A percentile compares a stretch with the other conserved stretches of the same genome.
phyloP scores from a whole-genome alignment of 1,140 invertebrate species.

The Matsumurasca onukii region DNA sequence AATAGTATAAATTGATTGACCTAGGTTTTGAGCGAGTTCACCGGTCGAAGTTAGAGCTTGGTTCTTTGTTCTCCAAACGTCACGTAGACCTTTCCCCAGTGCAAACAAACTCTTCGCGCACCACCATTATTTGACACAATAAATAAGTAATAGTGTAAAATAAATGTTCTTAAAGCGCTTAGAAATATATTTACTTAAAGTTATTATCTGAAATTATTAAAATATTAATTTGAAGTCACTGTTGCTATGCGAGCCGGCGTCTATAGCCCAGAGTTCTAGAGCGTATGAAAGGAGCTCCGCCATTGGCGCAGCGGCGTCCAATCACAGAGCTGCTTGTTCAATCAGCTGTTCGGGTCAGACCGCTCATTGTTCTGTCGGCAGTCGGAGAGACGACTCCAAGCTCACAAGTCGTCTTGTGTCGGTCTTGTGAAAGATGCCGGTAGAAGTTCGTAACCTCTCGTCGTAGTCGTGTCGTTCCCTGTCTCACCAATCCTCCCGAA shows the following conservation, averaged over 20 bases:
- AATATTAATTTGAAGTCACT: too few species aligned
- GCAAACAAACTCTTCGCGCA: too few species aligned
- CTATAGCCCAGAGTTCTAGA: not conserved
- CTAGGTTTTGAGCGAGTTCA: too few species aligned
- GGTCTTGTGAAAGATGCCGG: not conserved
- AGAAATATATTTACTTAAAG: too few species aligned
- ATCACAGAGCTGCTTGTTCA: slow-evolving; percentile 20
- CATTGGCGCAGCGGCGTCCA: slow-evolving; percentile 25
- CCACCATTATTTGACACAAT: too few species aligned
- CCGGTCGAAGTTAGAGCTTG: too few species aligned
- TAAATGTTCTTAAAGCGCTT: too few species aligned
- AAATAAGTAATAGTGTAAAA: too few species aligned
- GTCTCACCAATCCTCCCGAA: not conserved
- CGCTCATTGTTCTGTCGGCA: slow-evolving; percentile 5
- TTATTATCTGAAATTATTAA: too few species aligned
- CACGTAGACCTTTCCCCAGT: too few species aligned
- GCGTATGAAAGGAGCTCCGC: not conserved
- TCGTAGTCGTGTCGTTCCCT: not conserved
- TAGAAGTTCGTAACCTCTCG: not conserved
- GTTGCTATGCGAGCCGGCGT: slow-evolving; percentile 18
- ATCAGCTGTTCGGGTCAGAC: slow-evolving; percentile 28
- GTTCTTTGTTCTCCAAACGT: too few species aligned
- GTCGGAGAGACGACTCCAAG: not conserved
- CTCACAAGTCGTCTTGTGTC: not conserved
- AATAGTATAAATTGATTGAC: too few species aligned